phyloP scores from a whole-genome alignment of 2,113 vertebrate species.

The Coptodon rendalli region DNA sequence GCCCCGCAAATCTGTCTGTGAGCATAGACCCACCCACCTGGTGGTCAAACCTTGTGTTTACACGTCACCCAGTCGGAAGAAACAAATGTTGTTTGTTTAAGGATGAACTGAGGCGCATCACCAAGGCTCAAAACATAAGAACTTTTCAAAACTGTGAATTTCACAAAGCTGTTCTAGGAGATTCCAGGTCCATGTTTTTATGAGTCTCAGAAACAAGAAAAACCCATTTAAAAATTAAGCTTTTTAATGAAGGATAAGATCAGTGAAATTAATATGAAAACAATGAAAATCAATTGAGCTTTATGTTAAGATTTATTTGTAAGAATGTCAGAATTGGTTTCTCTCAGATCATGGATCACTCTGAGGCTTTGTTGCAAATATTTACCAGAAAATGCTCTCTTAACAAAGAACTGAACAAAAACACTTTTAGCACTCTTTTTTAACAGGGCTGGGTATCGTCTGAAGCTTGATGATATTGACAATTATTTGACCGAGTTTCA shows the following conservation, averaged over 20 bases:
- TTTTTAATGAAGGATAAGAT: neutral
- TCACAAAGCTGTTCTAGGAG: neutral
- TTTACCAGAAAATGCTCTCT: neutral
- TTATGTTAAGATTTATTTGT: neutral
- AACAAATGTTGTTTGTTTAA: neutral
- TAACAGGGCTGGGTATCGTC: conserved; percentile 3
- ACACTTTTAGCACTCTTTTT: neutral
- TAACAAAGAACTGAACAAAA: neutral
- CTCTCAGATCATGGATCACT: neutral
- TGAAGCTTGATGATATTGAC: neutral
- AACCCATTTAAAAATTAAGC: neutral
- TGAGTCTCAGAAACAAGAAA: neutral
- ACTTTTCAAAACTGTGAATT: neutral
- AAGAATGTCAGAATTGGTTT: neutral
- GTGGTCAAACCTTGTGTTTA: neutral
- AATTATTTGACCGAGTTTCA: neutral
- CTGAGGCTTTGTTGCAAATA: neutral
- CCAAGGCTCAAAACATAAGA: neutral
- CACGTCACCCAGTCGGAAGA: neutral
- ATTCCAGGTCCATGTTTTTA: neutral
- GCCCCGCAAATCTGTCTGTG: neutral
- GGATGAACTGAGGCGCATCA: neutral
- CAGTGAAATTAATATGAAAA: neutral
- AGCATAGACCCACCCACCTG: neutral
- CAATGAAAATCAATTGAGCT: neutral